Evolutionary conservation across 2,797 vertebrate genomes (phyloP).

Genomic region (Hafferia zeledoni): DNA sequence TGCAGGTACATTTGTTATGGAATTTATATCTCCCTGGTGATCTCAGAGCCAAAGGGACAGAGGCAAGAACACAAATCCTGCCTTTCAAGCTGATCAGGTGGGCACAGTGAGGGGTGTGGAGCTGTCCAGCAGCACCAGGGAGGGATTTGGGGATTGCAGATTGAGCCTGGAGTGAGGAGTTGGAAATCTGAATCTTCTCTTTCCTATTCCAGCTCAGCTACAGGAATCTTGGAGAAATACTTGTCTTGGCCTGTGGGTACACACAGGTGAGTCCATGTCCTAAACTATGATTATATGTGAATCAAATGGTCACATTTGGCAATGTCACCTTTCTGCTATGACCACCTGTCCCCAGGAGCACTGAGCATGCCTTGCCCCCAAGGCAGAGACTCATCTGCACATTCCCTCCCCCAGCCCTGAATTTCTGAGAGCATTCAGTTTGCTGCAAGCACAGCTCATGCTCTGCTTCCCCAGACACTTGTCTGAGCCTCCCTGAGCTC

Average conservation of each 20-base stretch:
- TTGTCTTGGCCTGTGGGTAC: not conserved
- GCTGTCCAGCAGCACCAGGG: not conserved
- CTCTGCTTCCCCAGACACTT: not conserved
- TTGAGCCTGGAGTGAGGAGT: not conserved
- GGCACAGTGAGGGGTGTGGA: fast-evolving
- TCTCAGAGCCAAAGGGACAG: not conserved
- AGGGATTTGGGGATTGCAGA: not conserved
- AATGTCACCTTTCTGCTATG: fast-evolving
- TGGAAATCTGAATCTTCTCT: not conserved
- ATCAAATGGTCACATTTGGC: not conserved
- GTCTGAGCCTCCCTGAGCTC: not conserved
- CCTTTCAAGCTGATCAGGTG: fast-evolving
- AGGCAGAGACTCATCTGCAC: not conserved
- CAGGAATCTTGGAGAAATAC: not conserved
- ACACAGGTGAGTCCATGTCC: not conserved
- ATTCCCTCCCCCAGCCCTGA: not conserved
- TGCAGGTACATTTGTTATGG: not conserved
- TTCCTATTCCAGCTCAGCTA: not conserved
- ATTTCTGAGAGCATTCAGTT: not conserved
- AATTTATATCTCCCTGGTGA: not conserved
- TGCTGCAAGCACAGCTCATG: not conserved
- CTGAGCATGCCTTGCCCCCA: not conserved
- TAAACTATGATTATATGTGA: fast-evolving
- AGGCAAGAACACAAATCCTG: not conserved
- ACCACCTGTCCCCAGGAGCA: not conserved